Evolutionary conservation across 2,888 invertebrate species (phyloP), one percentile per base, ranked within the genome.

Genomic region (Torymus aiolomorphi): DNA sequence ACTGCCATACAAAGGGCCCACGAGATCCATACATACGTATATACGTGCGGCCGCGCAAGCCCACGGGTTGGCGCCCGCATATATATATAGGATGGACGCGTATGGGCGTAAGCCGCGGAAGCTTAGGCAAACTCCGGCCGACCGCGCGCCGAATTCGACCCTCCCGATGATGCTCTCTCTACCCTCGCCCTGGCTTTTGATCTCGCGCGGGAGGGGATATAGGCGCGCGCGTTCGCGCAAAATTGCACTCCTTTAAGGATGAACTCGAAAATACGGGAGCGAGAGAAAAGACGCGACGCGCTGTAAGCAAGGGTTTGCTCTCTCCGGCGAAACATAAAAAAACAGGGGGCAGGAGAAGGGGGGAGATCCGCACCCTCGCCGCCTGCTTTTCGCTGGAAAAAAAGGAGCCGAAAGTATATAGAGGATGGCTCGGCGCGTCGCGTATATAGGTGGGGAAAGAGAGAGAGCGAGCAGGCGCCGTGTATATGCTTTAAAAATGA

Each of bases 181-280:
- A 57, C 14, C 57, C 59, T 24, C 18, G 31, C 52, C 13, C 14
- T 18, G 52, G 51, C 61, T 54, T 78, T 71, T 77, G 70, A 71
- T 65, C 77, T 71, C 65, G 0, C n/a, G 8, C 42, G 42, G 42
- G 42, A 42, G 1, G 42, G 42, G 42, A 10, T 5, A 10, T 5
- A 8, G 1, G 8, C 20, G 20, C 20, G 20, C 20, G 42, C 42
- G n/a, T 42, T n/a, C 20, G 65, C 76, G 54, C 70, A 49, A 70
- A 76, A 70, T 69, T 76, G 63, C 69, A 57, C 76, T 76, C 24
- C 61, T 63, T 70, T n/a, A 62, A 42, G 8, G 20, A 18, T 24
- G 69, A 52, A 42, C 42, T 42, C 42, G 42, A 42, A 42, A 42
- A 42, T 42, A 42, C 42, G 42, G 42, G 8, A 42, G 42, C 42